A percentile compares a stretch with the other conserved stretches of the same genome.
These are phyloP conservation scores for Samia ricini DNA, from an alignment of 1,140 invertebrate genomes.

Conservation along the genomic window DNA sequence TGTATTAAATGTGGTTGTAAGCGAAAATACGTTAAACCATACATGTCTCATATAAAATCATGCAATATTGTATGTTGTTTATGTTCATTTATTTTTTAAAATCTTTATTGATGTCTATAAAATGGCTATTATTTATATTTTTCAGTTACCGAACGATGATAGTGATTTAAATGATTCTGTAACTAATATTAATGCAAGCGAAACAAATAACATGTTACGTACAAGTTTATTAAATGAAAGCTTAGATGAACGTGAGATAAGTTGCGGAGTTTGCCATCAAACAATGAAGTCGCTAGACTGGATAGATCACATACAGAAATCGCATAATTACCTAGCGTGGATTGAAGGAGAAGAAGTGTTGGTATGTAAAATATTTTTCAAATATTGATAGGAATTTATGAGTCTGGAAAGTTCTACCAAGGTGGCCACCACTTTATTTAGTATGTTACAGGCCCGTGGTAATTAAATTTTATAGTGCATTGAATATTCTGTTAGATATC, in stretches of 20 bases:
- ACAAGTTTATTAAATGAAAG: neutral
- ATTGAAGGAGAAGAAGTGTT: conserved; percentile 29
- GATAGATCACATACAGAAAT: conserved; percentile 64
- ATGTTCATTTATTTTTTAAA: neutral
- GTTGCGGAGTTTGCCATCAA: conserved; percentile 37
- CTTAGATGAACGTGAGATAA: conserved; percentile 10
- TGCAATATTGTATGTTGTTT: conserved; percentile 13
- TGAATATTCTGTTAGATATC: no score
- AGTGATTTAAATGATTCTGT: neutral
- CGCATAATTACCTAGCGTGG: conserved; percentile 61
- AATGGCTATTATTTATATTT: neutral
- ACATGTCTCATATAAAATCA: conserved; percentile 20
- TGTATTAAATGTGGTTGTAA: conserved; percentile 26
- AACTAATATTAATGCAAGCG: neutral
- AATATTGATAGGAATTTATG: neutral
- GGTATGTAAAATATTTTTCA: conserved; percentile 29
- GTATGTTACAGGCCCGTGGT: no score
- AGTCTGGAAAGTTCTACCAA: no score
- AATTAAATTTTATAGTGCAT: no score
- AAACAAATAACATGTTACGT: neutral
- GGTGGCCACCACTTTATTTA: no score
- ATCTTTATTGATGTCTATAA: no score
- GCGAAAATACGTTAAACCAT: conserved; percentile 24
- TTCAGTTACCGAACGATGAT: neutral
- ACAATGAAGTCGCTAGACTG: conserved; percentile 53